Base-by-base conservation (phyloP, 2,113 vertebrate genomes). In the Cyprinodon brontotheroides region DNA sequence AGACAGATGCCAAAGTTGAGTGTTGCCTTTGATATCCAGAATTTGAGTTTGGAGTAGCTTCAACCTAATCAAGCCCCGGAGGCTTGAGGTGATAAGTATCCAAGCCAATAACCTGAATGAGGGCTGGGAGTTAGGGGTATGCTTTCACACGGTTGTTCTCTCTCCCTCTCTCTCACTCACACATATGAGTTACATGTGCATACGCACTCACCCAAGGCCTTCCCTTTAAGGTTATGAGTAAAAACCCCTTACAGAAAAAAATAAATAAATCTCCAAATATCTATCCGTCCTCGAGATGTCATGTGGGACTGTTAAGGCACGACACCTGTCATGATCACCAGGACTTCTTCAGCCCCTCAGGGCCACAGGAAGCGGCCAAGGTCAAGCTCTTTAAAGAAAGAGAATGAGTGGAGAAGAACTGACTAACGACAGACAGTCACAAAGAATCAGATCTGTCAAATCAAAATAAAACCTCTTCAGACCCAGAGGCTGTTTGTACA, bases 311-410 rank as follows among this genome's bases (percentile, higher is more conserved):
- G 85, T 89, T 86, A 90, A 88, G 83, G 72, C 77, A 17, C 69
- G 84, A 91, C 91, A 92, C 87, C 85, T 90, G 90, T 88, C 90
- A 92, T 83, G 77, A 81, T 92, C 83, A 78, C 81, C 88, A 83
- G 85, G 79, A 73, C 77, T 87, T 84, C 81, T 57, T 85, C 65
- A 45, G 84, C 81, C 89, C 90, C 87, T 85, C 14, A 40, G 79
- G 88, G 82, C 86, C 70, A 61, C 76, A 75, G 81, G 75, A 87
- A 77, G 72, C 40, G 14, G 87, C 79, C 90, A 93, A 92, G 92
- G 93, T 94, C 91, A 93, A 86, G 89, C 63, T 89, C 87, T 89
- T 86, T 78, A 86, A 77, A 84, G 78, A 77, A 69, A 83, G 74
- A 64, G 47, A 78, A 63, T 68, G 66, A 74, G 61, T 72, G 74